Conservation (phyloP, 2,888 invertebrate genomes). For the Mylabris sibirica region DNA sequence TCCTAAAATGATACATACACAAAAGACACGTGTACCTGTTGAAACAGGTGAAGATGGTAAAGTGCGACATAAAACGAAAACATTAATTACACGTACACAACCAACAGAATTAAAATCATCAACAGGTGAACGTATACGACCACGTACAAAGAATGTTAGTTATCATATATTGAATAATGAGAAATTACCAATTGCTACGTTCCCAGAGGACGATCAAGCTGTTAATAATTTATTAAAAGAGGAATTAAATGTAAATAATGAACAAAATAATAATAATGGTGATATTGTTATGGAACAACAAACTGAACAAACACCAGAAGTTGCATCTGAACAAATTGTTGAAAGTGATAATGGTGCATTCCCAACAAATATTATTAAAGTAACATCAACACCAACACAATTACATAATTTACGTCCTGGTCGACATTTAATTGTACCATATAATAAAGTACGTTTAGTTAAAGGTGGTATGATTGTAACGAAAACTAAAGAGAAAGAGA, state of each 20-base stretch:
- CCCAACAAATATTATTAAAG: constrained; percentile 48
- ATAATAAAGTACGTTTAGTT: constrained; percentile 56
- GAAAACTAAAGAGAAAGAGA: constrained; percentile 52
- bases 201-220: constrained; percentile 58
- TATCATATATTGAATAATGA: constrained; percentile 66
- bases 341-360: constrained; percentile 48
- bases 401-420: constrained; percentile 52
- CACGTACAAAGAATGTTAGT: constrained; percentile 72
- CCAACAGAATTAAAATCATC: constrained; percentile 62
- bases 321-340: constrained; percentile 53
- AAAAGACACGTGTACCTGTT: constrained; percentile 67
- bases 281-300: constrained; percentile 46
- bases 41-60: constrained; percentile 65
- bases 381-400: constrained; percentile 32
- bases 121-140: constrained; percentile 64
- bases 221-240: constrained; percentile 51
- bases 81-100: constrained; percentile 65
- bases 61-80: constrained; percentile 65
- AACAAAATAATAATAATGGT: constrained; percentile 47
- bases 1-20: constrained; percentile 82
- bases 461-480: constrained; percentile 60
- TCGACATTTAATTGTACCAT: constrained; percentile 57
- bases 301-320: constrained; percentile 50
- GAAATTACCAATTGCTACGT: constrained; percentile 65
- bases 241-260: constrained; percentile 43